Conservation (phyloP, 2,888 invertebrate genomes). For the Sturmia bella region DNA sequence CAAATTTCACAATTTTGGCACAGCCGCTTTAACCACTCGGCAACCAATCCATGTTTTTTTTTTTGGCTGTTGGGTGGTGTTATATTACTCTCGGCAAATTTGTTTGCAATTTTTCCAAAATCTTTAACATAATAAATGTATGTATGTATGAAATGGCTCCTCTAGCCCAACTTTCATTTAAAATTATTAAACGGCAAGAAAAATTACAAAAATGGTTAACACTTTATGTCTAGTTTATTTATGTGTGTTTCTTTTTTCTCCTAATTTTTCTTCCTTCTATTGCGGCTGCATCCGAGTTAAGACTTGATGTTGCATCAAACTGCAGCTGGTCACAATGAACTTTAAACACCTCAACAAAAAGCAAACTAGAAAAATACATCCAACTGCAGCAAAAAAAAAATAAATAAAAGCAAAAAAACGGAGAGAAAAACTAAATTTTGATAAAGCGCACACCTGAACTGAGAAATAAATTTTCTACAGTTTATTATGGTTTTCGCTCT, state of each 20-base stretch:
- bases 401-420: conserved; percentile 6
- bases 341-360: conserved; percentile 48
- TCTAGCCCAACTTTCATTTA: conserved; percentile 33
- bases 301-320: conserved; percentile 41
- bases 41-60: too few species aligned
- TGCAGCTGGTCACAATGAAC: conserved; percentile 68
- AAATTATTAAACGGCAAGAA: conserved; percentile 41
- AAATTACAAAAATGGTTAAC: conserved; percentile 56
- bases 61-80: too few species aligned
- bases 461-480: conserved; percentile 50
- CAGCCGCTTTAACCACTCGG: too few species aligned
- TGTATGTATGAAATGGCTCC: too few species aligned
- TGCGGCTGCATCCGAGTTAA: conserved; percentile 22
- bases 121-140: too few species aligned
- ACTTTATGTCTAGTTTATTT: conserved; percentile 1
- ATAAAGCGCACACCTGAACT: conserved; percentile 67
- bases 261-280: background rate
- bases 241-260: background rate
- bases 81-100: too few species aligned
- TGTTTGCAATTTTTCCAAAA: too few species aligned
- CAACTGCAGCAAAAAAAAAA: conserved; percentile 38
- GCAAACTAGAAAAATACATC: conserved; percentile 25
- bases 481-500: conserved; percentile 29
- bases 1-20: too few species aligned
- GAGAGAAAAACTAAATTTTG: conserved; percentile 29